Evolutionary conservation across 2,797 vertebrate species (phyloP), one percentile per base, ranked within the genome.

Genomic region (Distichodus sexfasciatus): DNA sequence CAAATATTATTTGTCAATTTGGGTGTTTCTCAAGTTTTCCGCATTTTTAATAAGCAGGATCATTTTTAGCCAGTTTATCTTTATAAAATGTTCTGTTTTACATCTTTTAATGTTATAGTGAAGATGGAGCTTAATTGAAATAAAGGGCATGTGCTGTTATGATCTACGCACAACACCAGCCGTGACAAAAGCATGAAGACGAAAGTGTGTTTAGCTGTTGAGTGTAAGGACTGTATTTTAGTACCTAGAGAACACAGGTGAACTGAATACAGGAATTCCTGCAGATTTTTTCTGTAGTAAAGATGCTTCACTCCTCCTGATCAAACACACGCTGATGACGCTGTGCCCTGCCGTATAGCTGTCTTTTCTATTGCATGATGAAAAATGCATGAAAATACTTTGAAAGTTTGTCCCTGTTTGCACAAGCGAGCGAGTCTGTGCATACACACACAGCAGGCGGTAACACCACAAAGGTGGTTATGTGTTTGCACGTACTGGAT

Each of bases 361-460:
- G 48, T 62, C 47, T 47, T 23, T 21, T 26, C 66, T 31, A 26
- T 55, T 54, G 59, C 35, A 40, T 43, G 7, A 70, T 65, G 38
- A 66, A 74, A 61, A 71, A 69, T 62, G 43, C 35, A 63, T 69
- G 68, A 64, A 61, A 75, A 69, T 47, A 41, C 69, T 68, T 74
- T 73, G 60, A 66, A 65, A 72, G 72, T 62, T 50, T 72, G 68
- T 58, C 38, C 48, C 50, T 60, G 14, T 72, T 60, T 62, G 70
- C 41, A 36, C 38, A 24, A 50, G 62, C 50, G 54, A 68, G 29
- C 19, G 41, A 44, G 55, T 67, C 19, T 57, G 41, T 63, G 38
- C 55, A 31, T 63, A 9, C 23, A 11, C 4, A 1, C 19, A 38
- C 33, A 35, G 36, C 29, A 57, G 33, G 17, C 24, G 33, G 21